Base-by-base conservation (phyloP, 64 coral and sea anemone genomes). In the Montipora sp. region DNA sequence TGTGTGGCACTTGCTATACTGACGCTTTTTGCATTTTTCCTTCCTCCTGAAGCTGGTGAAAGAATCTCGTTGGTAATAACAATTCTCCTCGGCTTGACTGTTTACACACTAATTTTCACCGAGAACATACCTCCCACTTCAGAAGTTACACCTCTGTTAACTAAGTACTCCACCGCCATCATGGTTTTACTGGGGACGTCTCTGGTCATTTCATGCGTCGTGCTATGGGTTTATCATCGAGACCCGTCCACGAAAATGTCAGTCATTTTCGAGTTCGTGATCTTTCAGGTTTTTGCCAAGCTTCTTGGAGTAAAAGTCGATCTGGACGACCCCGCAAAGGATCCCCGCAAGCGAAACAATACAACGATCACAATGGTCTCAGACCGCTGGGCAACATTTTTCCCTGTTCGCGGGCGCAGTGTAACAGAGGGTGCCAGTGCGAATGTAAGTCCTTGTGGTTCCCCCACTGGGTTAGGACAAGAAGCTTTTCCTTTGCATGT, bases 61-160 rank as follows among this genome's bases (percentile, higher is more conserved):
- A 90, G 95, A 27, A 90, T 96, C 70, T 96, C 95, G 23, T 71
- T 96, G 18, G 72, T 93, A 14, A 96, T 96, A 55, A 96, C 95
- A 20, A 96, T 96, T 20, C 92, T 96, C 74, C 75, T 96, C 2
- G 95, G 95, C 18, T n/a, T 96, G 51, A 96, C 90, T 18, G 95
- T 96, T 8, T 96, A 96, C 65, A 93, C 92, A 48, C 88, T 96
- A 24, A 96, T 96, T 48, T 96, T 96, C 72, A 96, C 95, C 6
- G 95, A 96, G 46, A 93, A 93, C 13, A 96, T 96, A 13, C 91
- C 95, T 3, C 79, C 91, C 1, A 96, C 95, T 18, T 96, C 91
- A 2, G 91, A 93, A 79, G 95, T 96, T 3, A 96, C 91, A 5
- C 95, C 95, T 0, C 80, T 92, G 0, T 65, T 92, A 44, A 84